Base-by-base conservation (phyloP, 2,888 invertebrate species). In the Acanthosepion lycidas region DNA sequence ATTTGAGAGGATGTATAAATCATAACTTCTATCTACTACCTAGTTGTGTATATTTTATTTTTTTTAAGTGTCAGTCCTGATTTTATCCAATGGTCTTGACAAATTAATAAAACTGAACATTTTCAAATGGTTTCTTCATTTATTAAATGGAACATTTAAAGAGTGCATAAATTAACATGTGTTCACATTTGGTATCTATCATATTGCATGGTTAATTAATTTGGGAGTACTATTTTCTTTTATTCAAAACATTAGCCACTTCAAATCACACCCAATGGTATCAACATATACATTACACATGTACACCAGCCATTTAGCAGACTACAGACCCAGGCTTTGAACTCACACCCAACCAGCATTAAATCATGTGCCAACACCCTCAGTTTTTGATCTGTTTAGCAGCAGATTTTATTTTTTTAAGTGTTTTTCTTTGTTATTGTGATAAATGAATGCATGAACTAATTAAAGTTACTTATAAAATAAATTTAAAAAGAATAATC, bases 181-280 rank as follows among this genome's bases (percentile, higher is more conserved):
- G n/a, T n/a, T 33, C n/a, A 78, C 78, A 78, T 78, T 28, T n/a
- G 78, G 78, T n/a, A 78, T 78, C 78, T 78, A 78, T 78, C n/a
- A 78, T 78, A 78, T 78, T 78, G 78, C 78, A n/a, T n/a, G 78
- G n/a, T 78, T 78, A 78, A 78, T 78, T 78, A n/a, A 78, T 15
- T 33, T 78, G n/a, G 78, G 78, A 33, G 12, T 33, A n/a, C 9
- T 78, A 78, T 78, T 78, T n/a, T 15, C n/a, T 5, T n/a, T 78
- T 33, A 12, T 78, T 33, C n/a, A 78, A 78, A n/a, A 78, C n/a
- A 78, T 12, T n/a, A n/a, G 12, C n/a, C 78, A 78, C n/a, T 78
- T 78, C 5, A n/a, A 78, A 15, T 78, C n/a, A 78, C 78, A 4
- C 78, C 78, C 78, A 78, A 23, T 26, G 8, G 6, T 64, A 64